Evolutionary conservation across 2,888 invertebrate genomes (phyloP), one percentile per base, ranked within the genome.

Genomic region (Xanthia togata): DNA sequence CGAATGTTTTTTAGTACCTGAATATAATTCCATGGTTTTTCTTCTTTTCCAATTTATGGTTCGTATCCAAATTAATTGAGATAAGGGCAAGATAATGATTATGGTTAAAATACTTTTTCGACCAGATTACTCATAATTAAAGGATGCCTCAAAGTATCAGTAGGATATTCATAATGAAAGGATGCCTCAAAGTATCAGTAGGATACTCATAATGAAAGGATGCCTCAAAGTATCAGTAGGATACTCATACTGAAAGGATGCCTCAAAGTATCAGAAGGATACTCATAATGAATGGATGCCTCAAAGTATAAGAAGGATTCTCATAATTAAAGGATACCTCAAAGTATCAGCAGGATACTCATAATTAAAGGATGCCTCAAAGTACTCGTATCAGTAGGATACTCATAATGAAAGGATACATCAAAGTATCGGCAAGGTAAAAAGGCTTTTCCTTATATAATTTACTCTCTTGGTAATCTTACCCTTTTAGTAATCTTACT

Each of bases 171-270:
- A 31, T 31, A 31, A 31, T 31, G 2, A 31, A 31, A 31, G 31
- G 31, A 31, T 31, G 31, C n/a, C 11, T 26, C 8, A 76, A 76
- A 47, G 23, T 75, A 20, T 26, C 31, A n/a, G n/a, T n/a, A n/a
- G n/a, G n/a, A n/a, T n/a, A n/a, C 20, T 53, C 17, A 6, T 17
- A 60, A 12, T 35, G 6, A 64, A 17, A 59, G 1, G 17, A 38
- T 47, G 26, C n/a, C n/a, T n/a, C n/a, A n/a, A n/a, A n/a, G n/a
- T n/a, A n/a, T n/a, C n/a, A n/a, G n/a, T n/a, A n/a, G n/a, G n/a
- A n/a, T n/a, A n/a, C n/a, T n/a, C n/a, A n/a, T n/a, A n/a, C n/a
- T n/a, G n/a, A n/a, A n/a, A n/a, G n/a, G n/a, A n/a, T n/a, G n/a
- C n/a, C n/a, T n/a, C n/a, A n/a, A n/a, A n/a, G n/a, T n/a, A n/a